Evolutionary conservation across 1,140 invertebrate species (phyloP).

Genomic region (Anadara kagoshimensis): DNA sequence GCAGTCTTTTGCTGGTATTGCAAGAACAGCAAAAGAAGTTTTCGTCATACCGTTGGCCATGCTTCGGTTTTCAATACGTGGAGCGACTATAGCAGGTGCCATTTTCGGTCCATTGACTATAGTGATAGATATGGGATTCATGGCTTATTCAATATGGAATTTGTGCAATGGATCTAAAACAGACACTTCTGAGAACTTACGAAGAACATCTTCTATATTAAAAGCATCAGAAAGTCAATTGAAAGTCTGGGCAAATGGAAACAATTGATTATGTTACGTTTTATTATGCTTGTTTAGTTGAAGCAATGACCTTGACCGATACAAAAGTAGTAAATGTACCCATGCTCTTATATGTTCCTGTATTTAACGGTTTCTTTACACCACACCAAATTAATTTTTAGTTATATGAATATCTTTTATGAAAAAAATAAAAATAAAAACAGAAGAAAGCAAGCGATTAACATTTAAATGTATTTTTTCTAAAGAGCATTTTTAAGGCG

Average conservation of each 20-base stretch:
- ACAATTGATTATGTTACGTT: not conserved
- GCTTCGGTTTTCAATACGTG: constrained; percentile 13
- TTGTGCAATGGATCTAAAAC: constrained; percentile 17
- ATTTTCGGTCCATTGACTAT: constrained; percentile 14
- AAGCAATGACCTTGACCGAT: too few species aligned
- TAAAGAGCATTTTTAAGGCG: too few species aligned
- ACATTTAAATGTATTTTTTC: too few species aligned
- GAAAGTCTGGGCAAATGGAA: constrained; percentile 31
- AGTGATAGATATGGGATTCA: constrained; percentile 19
- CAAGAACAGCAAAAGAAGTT: constrained; percentile 10
- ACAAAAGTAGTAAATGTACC: too few species aligned
- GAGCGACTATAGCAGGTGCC: constrained; percentile 2
- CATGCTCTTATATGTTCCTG: too few species aligned
- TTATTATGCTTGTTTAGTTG: too few species aligned
- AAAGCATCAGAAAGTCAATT: constrained; percentile 16
- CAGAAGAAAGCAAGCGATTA: too few species aligned
- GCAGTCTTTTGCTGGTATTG: not conserved
- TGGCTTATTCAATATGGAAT: constrained; percentile 15
- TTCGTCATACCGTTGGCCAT: constrained; percentile 20
- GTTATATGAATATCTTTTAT: too few species aligned
- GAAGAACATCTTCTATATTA: constrained; percentile 12
- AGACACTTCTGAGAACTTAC: constrained; percentile 13
- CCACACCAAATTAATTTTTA: too few species aligned
- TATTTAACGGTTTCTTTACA: too few species aligned
- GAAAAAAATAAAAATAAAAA: too few species aligned